Evolutionary conservation across 2,113 vertebrate species (phyloP).

Genomic region (Aix galericulata): DNA sequence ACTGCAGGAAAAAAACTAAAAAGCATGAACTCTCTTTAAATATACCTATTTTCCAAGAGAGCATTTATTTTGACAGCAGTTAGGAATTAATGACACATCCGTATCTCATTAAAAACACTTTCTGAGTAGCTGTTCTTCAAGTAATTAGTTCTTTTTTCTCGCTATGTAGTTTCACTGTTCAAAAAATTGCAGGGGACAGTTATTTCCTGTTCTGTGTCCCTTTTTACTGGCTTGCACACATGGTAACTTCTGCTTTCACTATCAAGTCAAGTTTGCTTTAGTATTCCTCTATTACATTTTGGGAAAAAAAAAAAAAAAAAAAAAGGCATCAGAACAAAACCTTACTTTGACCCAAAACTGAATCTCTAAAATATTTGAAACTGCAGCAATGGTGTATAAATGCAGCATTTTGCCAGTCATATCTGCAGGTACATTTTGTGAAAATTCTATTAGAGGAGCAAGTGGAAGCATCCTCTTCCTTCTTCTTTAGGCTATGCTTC

Average conservation of each 20-base stretch:
- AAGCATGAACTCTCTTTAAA: background rate
- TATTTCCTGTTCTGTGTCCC: background rate
- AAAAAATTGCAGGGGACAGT: background rate
- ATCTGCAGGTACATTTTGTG: background rate
- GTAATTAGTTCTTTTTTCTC: conserved; percentile 33
- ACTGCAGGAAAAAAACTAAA: background rate
- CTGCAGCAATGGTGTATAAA: background rate
- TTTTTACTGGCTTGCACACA: background rate
- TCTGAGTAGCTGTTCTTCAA: conserved; percentile 9
- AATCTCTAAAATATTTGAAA: background rate
- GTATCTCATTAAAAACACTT: background rate
- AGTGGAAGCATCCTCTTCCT: background rate
- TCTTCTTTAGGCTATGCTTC: background rate
- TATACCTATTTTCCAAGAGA: conserved; percentile 4
- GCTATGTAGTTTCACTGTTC: background rate
- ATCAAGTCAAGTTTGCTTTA: background rate
- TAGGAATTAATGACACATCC: conserved; percentile 20
- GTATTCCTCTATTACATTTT: background rate
- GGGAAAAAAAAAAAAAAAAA: background rate
- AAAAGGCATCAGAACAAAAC: background rate
- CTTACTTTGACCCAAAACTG: background rate
- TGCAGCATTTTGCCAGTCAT: background rate
- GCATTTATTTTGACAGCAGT: background rate
- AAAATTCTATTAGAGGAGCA: background rate
- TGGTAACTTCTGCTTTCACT: background rate